These are phyloP conservation scores for Andrena haemorrhoa DNA, from an alignment of 2,888 invertebrate species.

Conservation along the genomic window DNA sequence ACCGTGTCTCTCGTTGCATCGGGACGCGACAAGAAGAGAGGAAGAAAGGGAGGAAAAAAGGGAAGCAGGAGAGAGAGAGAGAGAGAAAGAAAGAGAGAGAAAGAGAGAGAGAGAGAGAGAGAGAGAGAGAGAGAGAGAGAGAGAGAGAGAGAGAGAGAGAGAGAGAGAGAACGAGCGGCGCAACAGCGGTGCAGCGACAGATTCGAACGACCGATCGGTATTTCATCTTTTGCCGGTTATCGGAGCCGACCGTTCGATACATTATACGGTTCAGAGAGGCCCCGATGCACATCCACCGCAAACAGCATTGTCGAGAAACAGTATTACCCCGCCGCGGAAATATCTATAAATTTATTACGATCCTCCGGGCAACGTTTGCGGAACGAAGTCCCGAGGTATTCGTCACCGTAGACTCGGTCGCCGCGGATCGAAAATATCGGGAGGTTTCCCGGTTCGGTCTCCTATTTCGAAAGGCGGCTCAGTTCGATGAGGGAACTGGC, in stretches of 20 bases:
- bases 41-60: background rate
- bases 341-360: slow-evolving; percentile 47
- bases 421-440: background rate
- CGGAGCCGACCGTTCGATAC: slow-evolving; percentile 21
- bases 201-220: slow-evolving; percentile 25
- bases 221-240: slow-evolving; percentile 28
- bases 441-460: background rate
- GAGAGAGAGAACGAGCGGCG: background rate
- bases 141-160: background rate
- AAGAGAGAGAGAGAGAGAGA: background rate
- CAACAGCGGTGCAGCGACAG: slow-evolving; percentile 10
- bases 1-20: slow-evolving; percentile 23
- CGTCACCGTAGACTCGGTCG: slow-evolving; percentile 23
- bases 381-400: slow-evolving; percentile 31
- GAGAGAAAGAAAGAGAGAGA: background rate
- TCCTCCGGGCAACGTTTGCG: slow-evolving; percentile 21
- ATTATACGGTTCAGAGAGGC: background rate
- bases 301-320: slow-evolving; percentile 22
- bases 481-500: background rate
- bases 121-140: background rate
- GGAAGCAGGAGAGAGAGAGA: background rate
- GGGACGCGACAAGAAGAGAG: background rate
- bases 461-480: background rate
- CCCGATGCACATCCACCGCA: slow-evolving; percentile 20
- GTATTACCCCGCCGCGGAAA: slow-evolving; percentile 19